Evolutionary conservation across 2,797 vertebrate genomes (phyloP).

Genomic region (Nyctalus aviator): DNA sequence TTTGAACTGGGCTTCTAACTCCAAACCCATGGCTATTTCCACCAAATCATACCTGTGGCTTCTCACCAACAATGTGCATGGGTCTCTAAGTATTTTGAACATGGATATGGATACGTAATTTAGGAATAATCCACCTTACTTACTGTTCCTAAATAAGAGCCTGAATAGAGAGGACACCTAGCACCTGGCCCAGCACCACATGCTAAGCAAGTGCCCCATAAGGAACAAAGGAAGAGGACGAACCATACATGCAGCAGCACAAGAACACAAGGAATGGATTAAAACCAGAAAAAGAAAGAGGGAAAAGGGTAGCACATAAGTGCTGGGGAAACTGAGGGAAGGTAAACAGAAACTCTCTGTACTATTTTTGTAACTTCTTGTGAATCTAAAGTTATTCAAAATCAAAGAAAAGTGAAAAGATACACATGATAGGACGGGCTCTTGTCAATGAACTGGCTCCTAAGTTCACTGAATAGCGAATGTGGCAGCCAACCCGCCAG

Average conservation of each 20-base stretch:
- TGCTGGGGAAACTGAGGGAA: not conserved
- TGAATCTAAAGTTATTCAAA: constrained; percentile 7
- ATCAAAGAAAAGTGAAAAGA: constrained; percentile 10
- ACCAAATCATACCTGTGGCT: not conserved
- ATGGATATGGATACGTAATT: not conserved
- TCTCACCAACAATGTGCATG: not conserved
- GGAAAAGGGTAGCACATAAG: not conserved
- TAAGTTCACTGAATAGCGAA: not conserved
- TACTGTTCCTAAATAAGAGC: constrained; percentile 2
- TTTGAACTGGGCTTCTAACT: not conserved
- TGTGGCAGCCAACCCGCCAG: not conserved
- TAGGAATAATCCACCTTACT: not conserved
- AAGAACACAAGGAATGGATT: not conserved
- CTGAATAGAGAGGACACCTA: not conserved
- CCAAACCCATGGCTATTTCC: constrained; percentile 30
- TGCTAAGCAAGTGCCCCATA: not conserved
- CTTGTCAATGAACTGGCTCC: not conserved
- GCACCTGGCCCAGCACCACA: not conserved
- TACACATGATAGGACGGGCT: not conserved
- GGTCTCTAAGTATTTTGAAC: not conserved
- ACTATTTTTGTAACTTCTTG: not conserved
- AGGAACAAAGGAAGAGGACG: constrained; percentile 20
- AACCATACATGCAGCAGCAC: not conserved
- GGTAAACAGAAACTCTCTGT: not conserved
- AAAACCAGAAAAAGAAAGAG: not conserved